Conservation (phyloP, 1,140 invertebrate genomes). For the Lepeophtheirus salmonis region DNA sequence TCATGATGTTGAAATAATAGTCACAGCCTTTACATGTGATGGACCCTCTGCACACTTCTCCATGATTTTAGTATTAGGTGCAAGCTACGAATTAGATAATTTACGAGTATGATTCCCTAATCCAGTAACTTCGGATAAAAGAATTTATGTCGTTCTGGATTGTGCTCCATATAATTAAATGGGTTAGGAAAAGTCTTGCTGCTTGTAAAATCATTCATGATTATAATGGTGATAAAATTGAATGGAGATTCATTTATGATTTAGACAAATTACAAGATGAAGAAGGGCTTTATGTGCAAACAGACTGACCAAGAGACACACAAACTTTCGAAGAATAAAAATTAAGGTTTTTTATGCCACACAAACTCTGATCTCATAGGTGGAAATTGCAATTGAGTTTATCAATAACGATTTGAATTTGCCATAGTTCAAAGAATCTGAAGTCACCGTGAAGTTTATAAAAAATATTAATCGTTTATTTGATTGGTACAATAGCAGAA, state of each 20-base stretch:
- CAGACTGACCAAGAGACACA: not conserved
- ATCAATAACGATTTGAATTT: not conserved
- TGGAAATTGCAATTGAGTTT: constrained; percentile 12
- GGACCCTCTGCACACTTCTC: constrained; percentile 1
- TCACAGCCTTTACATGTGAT: constrained; percentile 5
- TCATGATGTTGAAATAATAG: not conserved
- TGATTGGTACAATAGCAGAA: constrained; percentile 20
- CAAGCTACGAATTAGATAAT: not conserved
- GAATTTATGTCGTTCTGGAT: constrained; percentile 5
- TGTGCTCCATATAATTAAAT: constrained; percentile 2
- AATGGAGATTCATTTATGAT: not conserved
- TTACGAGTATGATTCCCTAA: not conserved
- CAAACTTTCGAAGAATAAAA: constrained; percentile 4
- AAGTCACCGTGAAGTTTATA: constrained; percentile 6
- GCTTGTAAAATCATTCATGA: not conserved
- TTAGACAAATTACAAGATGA: not conserved
- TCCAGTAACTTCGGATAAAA: not conserved
- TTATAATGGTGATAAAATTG: not conserved
- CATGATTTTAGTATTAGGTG: not conserved
- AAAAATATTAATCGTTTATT: too few species aligned
- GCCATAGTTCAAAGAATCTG: constrained; percentile 8
- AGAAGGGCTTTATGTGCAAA: constrained; percentile 7
- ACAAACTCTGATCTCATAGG: not conserved
- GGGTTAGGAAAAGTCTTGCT: constrained; percentile 3
- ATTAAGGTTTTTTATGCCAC: constrained; percentile 13